Conservation (phyloP, 1,140 invertebrate genomes). For the Zaprionus vittiger region DNA sequence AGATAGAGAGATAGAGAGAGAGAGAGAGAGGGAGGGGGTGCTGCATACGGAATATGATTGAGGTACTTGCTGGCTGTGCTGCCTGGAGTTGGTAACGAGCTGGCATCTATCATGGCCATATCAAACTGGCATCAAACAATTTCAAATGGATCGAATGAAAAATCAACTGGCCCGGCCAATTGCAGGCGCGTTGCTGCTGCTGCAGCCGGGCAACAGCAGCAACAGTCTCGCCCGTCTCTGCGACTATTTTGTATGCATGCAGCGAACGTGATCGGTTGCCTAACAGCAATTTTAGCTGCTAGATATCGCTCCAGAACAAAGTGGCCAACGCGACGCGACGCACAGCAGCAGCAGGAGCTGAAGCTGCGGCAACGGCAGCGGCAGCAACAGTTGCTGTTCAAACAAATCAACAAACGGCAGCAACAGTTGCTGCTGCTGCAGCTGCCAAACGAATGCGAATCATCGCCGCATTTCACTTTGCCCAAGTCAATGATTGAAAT, state of each 20-base stretch:
- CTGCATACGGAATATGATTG: constrained; percentile 70
- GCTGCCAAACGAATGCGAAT: constrained; percentile 31
- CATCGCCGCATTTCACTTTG: constrained; percentile 62
- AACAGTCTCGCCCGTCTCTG: constrained; percentile 20
- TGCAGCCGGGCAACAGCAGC: not conserved
- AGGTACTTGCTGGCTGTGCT: constrained; percentile 58
- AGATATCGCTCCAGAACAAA: constrained; percentile 75
- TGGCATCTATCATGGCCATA: constrained; percentile 77
- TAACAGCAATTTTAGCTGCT: constrained; percentile 56
- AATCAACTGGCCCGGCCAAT: constrained; percentile 74
- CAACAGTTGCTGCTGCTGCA: constrained; percentile 45
- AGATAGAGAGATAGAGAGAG: no score
- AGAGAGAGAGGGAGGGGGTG: no score
- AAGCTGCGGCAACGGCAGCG: constrained; percentile 15
- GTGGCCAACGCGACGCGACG: constrained; percentile 67
- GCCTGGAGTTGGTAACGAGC: constrained; percentile 65
- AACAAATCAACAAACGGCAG: constrained; percentile 35
- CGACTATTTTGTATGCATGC: constrained; percentile 77
- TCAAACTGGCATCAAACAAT: constrained; percentile 80
- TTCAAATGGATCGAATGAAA: constrained; percentile 82
- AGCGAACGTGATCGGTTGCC: constrained; percentile 77
- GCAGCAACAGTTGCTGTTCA: constrained; percentile 25
- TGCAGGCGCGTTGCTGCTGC: constrained; percentile 31
- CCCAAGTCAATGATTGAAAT: constrained; percentile 76
- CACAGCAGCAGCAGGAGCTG: constrained; percentile 23